These are phyloP conservation scores for Coronaproctus castanopsis DNA, from an alignment of 2,888 invertebrate genomes.

Conservation along the genomic window DNA sequence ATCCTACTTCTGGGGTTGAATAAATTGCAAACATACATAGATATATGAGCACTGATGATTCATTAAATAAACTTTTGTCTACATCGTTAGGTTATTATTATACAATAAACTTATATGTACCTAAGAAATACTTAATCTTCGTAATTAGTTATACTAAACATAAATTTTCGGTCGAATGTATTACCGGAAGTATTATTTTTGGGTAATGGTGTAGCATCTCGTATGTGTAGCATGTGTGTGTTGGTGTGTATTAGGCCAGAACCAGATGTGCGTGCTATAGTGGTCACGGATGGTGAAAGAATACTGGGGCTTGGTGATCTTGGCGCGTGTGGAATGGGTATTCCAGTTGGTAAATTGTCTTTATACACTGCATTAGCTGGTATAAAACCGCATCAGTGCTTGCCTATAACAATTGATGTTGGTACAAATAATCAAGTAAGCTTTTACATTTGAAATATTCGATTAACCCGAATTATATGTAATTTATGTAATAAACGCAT, in stretches of 20 bases:
- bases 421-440: constrained; percentile 74
- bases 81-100: too few species aligned
- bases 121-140: too few species aligned
- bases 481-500: too few species aligned
- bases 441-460: too few species aligned
- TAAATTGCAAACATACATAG: too few species aligned
- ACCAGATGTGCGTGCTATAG: constrained; percentile 63
- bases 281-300: constrained; percentile 92
- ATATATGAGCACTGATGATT: too few species aligned
- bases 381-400: constrained; percentile 84
- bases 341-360: constrained; percentile 90
- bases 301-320: constrained; percentile 92
- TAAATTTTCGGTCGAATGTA: too few species aligned
- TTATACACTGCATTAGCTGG: constrained; percentile 91
- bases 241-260: constrained; percentile 41
- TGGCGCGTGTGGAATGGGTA: constrained; percentile 94
- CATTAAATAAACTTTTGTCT: too few species aligned
- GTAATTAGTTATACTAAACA: too few species aligned
- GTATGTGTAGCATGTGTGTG: constrained; percentile 5
- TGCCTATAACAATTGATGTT: constrained; percentile 84
- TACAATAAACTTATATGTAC: too few species aligned
- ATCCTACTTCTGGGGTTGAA: too few species aligned
- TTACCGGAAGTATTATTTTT: background rate
- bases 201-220: constrained; percentile 4
- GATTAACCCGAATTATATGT: too few species aligned